These are phyloP conservation scores for Netelia virgata DNA, from an alignment of 2,888 invertebrate species.

Conservation along the genomic window DNA sequence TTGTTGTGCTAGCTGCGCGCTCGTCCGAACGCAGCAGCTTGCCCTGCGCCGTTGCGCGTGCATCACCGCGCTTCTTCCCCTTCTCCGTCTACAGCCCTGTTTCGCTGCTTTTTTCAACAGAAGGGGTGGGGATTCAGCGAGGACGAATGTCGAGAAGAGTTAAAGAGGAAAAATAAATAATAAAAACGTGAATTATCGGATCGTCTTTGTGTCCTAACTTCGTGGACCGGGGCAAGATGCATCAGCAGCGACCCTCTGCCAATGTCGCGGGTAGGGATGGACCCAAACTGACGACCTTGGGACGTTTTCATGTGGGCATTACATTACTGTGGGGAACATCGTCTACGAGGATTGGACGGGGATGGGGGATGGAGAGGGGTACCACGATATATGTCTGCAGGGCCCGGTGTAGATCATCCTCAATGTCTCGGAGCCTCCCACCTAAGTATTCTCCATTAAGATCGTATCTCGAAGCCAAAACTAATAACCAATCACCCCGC, in stretches of 20 bases:
- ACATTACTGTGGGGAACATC: slow-evolving; percentile 3
- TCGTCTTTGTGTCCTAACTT: background rate
- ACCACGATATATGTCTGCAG: slow-evolving; percentile 52
- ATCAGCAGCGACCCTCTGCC: background rate
- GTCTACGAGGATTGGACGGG: background rate
- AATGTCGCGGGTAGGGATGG: background rate
- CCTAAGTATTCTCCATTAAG: slow-evolving; percentile 83
- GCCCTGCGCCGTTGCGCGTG: slow-evolving; percentile 28
- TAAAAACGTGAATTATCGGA: background rate
- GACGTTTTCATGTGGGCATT: background rate
- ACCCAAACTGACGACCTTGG: slow-evolving; percentile 9
- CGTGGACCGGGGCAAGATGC: background rate
- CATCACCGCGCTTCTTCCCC: background rate
- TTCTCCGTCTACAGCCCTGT: background rate
- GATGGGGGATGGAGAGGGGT: background rate
- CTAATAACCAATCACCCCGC: slow-evolving; percentile 83
- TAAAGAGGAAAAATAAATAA: background rate
- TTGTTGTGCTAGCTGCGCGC: slow-evolving; percentile 75
- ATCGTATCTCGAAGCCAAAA: slow-evolving; percentile 82
- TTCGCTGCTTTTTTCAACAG: slow-evolving; percentile 55
- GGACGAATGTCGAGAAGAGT: slow-evolving; percentile 29
- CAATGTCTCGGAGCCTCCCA: slow-evolving; percentile 82
- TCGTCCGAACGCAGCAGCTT: slow-evolving; percentile 64
- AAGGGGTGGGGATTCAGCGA: slow-evolving; percentile 46
- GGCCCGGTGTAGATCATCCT: slow-evolving; percentile 79